Conservation (phyloP, 1,140 invertebrate genomes). For the Augochlora pura region DNA sequence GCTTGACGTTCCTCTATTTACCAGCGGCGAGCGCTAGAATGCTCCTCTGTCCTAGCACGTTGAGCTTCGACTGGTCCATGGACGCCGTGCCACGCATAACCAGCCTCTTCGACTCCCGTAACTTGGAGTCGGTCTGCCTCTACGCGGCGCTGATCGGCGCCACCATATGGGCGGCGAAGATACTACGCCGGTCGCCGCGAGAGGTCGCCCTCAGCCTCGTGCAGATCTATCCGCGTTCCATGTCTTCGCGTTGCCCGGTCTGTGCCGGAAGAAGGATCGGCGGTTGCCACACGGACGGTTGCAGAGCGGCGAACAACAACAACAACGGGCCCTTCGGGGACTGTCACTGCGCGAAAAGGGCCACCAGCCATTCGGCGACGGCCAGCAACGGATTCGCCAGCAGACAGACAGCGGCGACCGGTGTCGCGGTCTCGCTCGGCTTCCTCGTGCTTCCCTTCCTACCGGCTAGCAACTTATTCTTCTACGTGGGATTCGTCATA, state of each 20-base stretch:
- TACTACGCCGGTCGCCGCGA: slow-evolving; percentile 56
- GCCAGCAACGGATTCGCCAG: slow-evolving; percentile 20
- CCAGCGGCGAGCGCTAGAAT: slow-evolving; percentile 93
- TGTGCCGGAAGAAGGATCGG: slow-evolving; percentile 74
- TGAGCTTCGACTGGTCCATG: slow-evolving; percentile 98
- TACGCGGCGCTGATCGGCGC: slow-evolving; percentile 82
- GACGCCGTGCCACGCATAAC: slow-evolving; percentile 92
- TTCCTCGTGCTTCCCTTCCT: slow-evolving; percentile 94
- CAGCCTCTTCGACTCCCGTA: slow-evolving; percentile 87
- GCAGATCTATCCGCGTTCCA: slow-evolving; percentile 46
- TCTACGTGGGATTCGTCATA: slow-evolving; percentile 98
- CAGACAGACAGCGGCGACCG: slow-evolving; percentile 69
- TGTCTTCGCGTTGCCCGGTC: slow-evolving; percentile 71
- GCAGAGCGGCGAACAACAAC: slow-evolving; percentile 79
- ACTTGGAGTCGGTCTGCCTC: slow-evolving; percentile 86
- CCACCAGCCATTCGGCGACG: slow-evolving; percentile 10
- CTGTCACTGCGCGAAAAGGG: slow-evolving; percentile 73
- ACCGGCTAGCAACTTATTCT: slow-evolving; percentile 95
- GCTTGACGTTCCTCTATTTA: slow-evolving; percentile 93
- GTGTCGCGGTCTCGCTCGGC: slow-evolving; percentile 84
- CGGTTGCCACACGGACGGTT: slow-evolving; percentile 77
- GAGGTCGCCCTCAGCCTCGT: slow-evolving; percentile 2
- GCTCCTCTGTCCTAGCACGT: slow-evolving; percentile 88
- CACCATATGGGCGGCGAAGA: slow-evolving; percentile 69
- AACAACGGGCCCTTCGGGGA: slow-evolving; percentile 77